Evolutionary conservation across 1,140 invertebrate genomes (phyloP), one percentile per base, ranked within the genome.

Genomic region (Pseudomyrmex flavicornis): DNA sequence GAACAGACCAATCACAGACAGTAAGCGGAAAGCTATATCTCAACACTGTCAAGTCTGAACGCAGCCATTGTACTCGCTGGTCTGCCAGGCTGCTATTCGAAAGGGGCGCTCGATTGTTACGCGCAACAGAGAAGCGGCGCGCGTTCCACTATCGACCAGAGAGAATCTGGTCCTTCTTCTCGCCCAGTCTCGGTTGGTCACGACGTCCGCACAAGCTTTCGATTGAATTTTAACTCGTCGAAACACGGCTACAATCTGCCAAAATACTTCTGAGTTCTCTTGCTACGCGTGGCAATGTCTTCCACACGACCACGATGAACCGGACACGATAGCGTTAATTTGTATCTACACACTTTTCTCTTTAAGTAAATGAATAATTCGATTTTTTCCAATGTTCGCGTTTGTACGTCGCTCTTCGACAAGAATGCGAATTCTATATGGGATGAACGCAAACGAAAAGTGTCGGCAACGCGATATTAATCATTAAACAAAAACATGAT

Each of bases 111-210:
- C 46, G 44, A 35, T 56, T 26, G 46, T 9, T 65, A 69, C 68
- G 69, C 73, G 69, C 61, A 74, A 50, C 52, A 65, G 26, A 82
- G 85, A 52, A 86, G 72, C 82, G 84, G 35, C 89, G 76, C 77
- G 75, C 84, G 85, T 85, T 69, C 70, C 73, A 61, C 52, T 91
- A 91, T 91, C 90, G 90, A 91, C 90, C 90, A 86, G 88, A 85
- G 59, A 26, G n/a, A 79, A 17, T 44, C 76, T 70, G 56, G 22
- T 59, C 66, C 66, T 84, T 63, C 82, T 85, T 83, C 86, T 88
- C 86, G 58, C 69, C 72, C 74, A 84, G 62, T 68, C 83, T 73
- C 61, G 70, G 26, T 56, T 56, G 46, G 10, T 26, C 26, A 50
- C 61, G 17, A 22, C 44, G 46, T 26, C 17, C 65, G 54, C 44